Base-by-base conservation (phyloP, 2,113 vertebrate species). In the Myxocyprinus asiaticus region DNA sequence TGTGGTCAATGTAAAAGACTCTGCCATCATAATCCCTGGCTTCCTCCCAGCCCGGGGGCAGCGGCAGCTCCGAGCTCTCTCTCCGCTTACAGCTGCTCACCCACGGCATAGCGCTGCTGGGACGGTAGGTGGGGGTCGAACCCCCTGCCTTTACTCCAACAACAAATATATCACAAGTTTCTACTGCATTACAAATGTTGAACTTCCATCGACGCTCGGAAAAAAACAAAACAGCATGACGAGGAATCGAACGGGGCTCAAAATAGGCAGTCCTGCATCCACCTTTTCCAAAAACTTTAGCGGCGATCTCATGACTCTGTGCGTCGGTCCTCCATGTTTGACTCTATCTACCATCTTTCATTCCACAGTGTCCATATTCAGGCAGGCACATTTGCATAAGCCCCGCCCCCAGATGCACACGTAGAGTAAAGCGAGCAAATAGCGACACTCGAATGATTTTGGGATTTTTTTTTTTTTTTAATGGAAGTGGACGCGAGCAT, bases 1-100 rank as follows among this genome's bases (percentile, higher is more conserved):
- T 98, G 89, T 98, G 97, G 84, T 98, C 96, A 81, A 97, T 98
- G 84, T 94, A 98, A 71, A 98, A 98, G 85, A 98, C 92, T 76
- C 96, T 92, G 48, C 97, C 96, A 75, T 98, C 97, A 86, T 92
- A 98, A 83, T 97, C 97, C 77, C 96, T 94, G 69, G 96, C 95
- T 89, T 97, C 95, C 90, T 98, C 96, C 96, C 96, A 96, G 90
- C 96, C 95, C 53, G 95, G 92, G 81, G 96, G 96, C 91, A 97
- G 93, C 90, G 95, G 96, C 88, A 98, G 93, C 91, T 98, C 96
- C 12, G 92, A 86, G 91, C 94, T 96, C 81, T 94, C 94, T 81
- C 94, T 88, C 86, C 92, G 93, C 86, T 92, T 94, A 79, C 91
- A 89, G 94, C 90, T 86, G 92, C 92, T 91, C 83, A 92, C 84